Percentiles rank a stretch among this genome's conserved stretches.
Evolutionary conservation across 2,888 invertebrate genomes (phyloP).

Genomic region (Hydroisotoma schaefferi): DNA sequence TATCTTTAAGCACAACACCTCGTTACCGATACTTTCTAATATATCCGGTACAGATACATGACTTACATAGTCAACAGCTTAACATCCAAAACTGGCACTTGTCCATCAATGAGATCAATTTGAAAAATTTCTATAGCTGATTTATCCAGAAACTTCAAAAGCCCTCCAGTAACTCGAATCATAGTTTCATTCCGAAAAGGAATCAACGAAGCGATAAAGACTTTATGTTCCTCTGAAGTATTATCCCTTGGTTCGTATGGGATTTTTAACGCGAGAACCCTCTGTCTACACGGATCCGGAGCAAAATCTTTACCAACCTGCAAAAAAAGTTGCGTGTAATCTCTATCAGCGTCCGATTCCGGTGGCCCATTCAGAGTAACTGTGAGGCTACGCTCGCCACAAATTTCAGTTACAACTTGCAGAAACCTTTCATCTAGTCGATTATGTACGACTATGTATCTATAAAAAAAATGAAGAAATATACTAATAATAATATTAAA

Average conservation of each 20-base stretch:
- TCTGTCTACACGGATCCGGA: conserved; percentile 58
- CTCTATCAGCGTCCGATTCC: background rate
- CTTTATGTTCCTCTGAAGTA: conserved; percentile 57
- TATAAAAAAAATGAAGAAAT: conserved; percentile 4
- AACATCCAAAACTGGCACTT: conserved; percentile 56
- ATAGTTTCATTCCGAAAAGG: conserved; percentile 63
- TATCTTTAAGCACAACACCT: conserved; percentile 11
- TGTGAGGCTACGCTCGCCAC: conserved; percentile 23
- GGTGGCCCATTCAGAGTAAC: background rate
- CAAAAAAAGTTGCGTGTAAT: conserved; percentile 10
- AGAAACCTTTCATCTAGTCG: conserved; percentile 32
- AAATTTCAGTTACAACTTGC: conserved; percentile 19
- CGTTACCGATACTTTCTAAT: too few relatives aligned
- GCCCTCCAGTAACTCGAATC: conserved; percentile 67
- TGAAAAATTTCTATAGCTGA: conserved; percentile 57
- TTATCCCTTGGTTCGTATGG: conserved; percentile 58
- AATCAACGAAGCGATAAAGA: conserved; percentile 62
- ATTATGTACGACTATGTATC: conserved; percentile 29
- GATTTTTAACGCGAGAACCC: conserved; percentile 58
- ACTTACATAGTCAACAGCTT: conserved; percentile 63
- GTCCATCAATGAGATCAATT: conserved; percentile 51
- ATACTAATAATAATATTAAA: background rate
- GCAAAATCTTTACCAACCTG: conserved; percentile 36
- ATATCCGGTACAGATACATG: conserved; percentile 21
- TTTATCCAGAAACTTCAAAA: conserved; percentile 67